Evolutionary conservation across 2,888 invertebrate genomes (phyloP), one percentile per base, ranked within the genome.

Genomic region (Drosophila kokeensis): DNA sequence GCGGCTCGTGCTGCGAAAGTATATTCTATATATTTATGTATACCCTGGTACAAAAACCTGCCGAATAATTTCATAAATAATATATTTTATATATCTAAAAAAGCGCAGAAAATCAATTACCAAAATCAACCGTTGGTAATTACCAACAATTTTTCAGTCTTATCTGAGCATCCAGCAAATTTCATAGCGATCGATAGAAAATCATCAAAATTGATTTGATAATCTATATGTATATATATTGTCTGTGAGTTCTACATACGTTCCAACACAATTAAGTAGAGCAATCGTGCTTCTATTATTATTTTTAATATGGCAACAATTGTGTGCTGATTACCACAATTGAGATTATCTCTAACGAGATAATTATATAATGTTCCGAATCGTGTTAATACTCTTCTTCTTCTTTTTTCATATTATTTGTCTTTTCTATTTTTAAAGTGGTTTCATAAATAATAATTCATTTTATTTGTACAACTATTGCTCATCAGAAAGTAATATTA

Each of bases 381-480:
- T 24, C 13, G 21, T 45, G 7, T 7, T 7, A 15, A 8, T 2
- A 24, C 1, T 8, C 24, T 21, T 13, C 2, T 3, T 8, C 15
- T 10, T n/a, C 18, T 30, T 5, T 1, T 8, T n/a, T n/a, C n/a
- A n/a, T 18, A 10, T 21, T 21, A 2, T 10, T 8, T 40, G 5
- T 42, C 18, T 45, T 11, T 30, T 32, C 11, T 24, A 24, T 48
- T 48, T 45, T 7, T 8, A 55, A 38, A 13, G 1, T 40, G 24
- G 1, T 1, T 11, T 15, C 11, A 52, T 15, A 38, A 32, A 48
- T 21, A n/a, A 15, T 27, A 40, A 40, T 34, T 34, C 1, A 38
- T n/a, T 29, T n/a, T 27, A 49, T 64, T n/a, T 32, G 24, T 15
- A 7, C 30, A 13, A 34, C 4, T 30, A 50, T 68, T 55, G 49